Evolutionary conservation across 2,888 invertebrate species (phyloP).

Genomic region (Antheraea yamamai): DNA sequence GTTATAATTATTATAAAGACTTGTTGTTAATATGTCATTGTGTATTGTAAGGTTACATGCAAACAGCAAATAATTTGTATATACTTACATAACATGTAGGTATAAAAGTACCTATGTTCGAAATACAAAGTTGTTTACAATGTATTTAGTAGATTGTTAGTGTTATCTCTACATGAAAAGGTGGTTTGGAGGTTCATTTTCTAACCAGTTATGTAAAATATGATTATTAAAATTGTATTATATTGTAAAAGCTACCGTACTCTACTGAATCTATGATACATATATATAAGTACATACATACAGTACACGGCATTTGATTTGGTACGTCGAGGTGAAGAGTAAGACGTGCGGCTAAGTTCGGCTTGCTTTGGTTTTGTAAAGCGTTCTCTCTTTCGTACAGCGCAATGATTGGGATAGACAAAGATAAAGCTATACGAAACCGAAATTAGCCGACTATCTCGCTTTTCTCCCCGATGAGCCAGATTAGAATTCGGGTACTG

Average conservation of each 20-base stretch:
- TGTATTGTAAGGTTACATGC: slow-evolving; percentile 19
- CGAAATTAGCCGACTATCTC: no score
- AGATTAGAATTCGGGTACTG: no score
- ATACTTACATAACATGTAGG: not conserved
- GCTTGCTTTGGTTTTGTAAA: no score
- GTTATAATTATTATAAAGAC: slow-evolving; percentile 35
- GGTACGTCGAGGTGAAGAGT: no score
- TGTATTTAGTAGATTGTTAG: not conserved
- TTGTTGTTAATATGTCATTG: slow-evolving; percentile 25
- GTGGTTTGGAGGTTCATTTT: not conserved
- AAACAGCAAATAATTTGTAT: not conserved
- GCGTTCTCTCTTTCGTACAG: no score
- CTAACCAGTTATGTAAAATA: not conserved
- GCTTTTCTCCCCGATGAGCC: no score
- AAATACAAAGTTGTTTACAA: not conserved
- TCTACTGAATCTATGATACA: not conserved
- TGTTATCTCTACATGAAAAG: not conserved
- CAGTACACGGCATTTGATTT: no score
- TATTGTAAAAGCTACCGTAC: not conserved
- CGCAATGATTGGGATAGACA: no score
- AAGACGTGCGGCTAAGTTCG: no score
- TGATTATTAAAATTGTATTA: not conserved
- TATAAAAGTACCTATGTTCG: not conserved
- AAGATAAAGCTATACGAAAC: no score
- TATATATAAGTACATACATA: no score